Evolutionary conservation across 2,113 vertebrate species (phyloP), one percentile per base, ranked within the genome.

Genomic region (Phodopus roborovskii): DNA sequence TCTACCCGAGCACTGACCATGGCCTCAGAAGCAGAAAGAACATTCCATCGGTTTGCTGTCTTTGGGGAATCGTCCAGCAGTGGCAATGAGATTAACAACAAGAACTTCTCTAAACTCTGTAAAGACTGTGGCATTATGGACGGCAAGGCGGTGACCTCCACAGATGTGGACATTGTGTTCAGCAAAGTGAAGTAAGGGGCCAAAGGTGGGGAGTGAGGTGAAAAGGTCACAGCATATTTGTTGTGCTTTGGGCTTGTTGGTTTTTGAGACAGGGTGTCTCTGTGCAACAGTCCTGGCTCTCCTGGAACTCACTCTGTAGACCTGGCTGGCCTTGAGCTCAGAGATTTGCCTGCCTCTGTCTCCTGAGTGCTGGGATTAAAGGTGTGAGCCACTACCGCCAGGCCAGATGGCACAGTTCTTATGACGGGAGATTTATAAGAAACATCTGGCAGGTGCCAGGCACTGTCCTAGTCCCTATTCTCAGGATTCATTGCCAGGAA

Each of bases 21-120:
- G 97, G 97, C 98, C 96, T 95, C 96, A 0, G 99, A 98, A 28
- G 96, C 99, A 45, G 98, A 99, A 96, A 98, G 78, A 2, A 74
- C 99, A 5, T 99, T 99, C 98, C 97, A 91, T 28, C 98, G 98
- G 94, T 99, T 99, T 97, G 99, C 99, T 0, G 30, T 98, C 17
- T 99, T 99, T 0, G 99, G 99, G 33, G 99, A 99, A 92, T 98
- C 98, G 2, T 98, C 99, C 36, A 98, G 99, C 62, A 99, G 94
- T 0, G 98, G 99, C 66, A 98, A 98, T 2, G 98, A 99, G 94
- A 99, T 99, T 97, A 99, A 98, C 0, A 99, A 99, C 92, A 99
- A 99, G 97, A 99, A 99, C 96, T 99, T 99, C 95, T 98, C 97
- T 19, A 99, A 99, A 96, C 95, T 99, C 64, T 99, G 99, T 97